Evolutionary conservation across 64 coral and sea anemone species (phyloP).

Genomic region (Porites lutea): DNA sequence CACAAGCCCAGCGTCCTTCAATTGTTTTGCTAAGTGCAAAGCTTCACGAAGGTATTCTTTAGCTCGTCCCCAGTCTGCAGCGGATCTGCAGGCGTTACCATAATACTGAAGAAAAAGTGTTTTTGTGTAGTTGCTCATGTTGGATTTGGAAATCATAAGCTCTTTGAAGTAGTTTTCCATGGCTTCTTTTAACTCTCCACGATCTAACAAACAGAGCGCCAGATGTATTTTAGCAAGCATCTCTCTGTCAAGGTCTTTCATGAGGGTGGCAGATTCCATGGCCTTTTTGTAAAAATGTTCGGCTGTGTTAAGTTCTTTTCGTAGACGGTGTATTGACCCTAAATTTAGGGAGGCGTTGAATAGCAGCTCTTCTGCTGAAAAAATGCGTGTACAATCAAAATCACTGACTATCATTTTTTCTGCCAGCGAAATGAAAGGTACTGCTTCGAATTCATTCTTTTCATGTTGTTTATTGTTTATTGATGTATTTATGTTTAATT

Average conservation of each 20-base stretch:
- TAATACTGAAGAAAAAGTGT: constrained; percentile 66
- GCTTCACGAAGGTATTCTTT: constrained; percentile 66
- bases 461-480: too few species aligned
- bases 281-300: constrained; percentile 45
- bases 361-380: constrained; percentile 4
- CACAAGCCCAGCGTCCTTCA: constrained; percentile 58
- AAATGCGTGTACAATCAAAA: not conserved
- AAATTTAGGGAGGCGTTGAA: constrained; percentile 43
- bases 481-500: too few species aligned
- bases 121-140: constrained; percentile 27
- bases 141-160: constrained; percentile 37
- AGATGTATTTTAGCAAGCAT: constrained; percentile 66
- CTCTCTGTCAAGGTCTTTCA: constrained; percentile 47
- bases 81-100: constrained; percentile 73
- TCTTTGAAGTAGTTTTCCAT: constrained; percentile 43
- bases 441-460: too few species aligned
- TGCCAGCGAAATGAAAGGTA: too few species aligned
- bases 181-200: constrained; percentile 67
- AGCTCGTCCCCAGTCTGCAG: constrained; percentile 72
- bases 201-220: constrained; percentile 70
- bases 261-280: constrained; percentile 12
- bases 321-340: constrained; percentile 52
- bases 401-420: too few species aligned
- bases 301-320: constrained; percentile 48
- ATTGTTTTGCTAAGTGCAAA: constrained; percentile 26